These are phyloP conservation scores for Arenaria interpres DNA, from an alignment of 2,113 vertebrate genomes.

Conservation along the genomic window DNA sequence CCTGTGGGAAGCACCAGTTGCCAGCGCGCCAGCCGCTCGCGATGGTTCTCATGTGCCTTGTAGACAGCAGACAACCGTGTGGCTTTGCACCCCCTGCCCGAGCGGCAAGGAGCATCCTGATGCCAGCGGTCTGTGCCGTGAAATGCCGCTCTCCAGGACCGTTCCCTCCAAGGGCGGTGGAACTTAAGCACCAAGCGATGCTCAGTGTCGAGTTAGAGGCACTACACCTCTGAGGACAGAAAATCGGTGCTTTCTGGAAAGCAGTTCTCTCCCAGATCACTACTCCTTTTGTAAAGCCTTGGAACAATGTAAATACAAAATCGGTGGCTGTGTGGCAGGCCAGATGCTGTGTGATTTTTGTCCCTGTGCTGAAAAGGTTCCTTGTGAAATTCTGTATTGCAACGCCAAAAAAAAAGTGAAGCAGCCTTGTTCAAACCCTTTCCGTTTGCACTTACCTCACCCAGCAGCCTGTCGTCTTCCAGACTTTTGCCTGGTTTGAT, in stretches of 20 bases:
- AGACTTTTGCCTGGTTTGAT: neutral
- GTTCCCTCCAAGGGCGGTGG: neutral
- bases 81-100: neutral
- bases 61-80: neutral
- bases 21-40: fast-evolving
- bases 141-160: neutral
- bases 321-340: neutral
- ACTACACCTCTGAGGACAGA: neutral
- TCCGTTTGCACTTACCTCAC: neutral
- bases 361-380: neutral
- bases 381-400: neutral
- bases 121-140: neutral
- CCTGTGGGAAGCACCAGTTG: neutral
- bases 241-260: neutral
- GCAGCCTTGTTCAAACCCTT: neutral
- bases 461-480: neutral
- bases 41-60: neutral
- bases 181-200: fast-evolving
- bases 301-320: neutral
- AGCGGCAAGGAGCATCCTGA: neutral
- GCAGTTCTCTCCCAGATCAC: neutral
- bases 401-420: neutral
- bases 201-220: fast-evolving
- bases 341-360: neutral
- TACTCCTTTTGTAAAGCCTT: neutral